phyloP scores from a whole-genome alignment of 2,797 vertebrate genomes.

The Miichthys miiuy region DNA sequence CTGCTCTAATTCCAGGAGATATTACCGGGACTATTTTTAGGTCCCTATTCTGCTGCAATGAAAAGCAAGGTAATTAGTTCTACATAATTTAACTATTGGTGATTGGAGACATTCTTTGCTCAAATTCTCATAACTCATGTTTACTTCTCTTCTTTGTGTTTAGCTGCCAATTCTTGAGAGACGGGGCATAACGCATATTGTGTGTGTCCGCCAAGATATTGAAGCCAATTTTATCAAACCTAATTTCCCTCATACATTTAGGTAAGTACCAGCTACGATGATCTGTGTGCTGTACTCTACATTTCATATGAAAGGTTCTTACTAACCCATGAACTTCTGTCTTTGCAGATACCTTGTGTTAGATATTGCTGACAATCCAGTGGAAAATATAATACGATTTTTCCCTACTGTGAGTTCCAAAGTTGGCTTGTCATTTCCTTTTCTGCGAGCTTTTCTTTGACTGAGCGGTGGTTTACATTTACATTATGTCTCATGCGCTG shows the following conservation, averaged over 20 bases:
- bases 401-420: constrained; percentile 92
- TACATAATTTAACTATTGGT: background rate
- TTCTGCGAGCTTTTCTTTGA: background rate
- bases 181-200: constrained; percentile 96
- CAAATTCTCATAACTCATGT: background rate
- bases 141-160: constrained; percentile 45
- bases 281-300: background rate
- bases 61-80: constrained; percentile 94
- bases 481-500: background rate
- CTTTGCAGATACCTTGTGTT: constrained; percentile 95
- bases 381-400: constrained; percentile 98
- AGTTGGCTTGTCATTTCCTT: background rate
- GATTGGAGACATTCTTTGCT: background rate
- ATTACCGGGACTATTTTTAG: constrained; percentile 97
- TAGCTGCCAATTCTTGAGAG: constrained; percentile 95
- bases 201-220: constrained; percentile 98
- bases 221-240: constrained; percentile 99
- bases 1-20: constrained; percentile 89
- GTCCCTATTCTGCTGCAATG: constrained; percentile 99
- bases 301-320: background rate
- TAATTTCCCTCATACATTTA: constrained; percentile 97
- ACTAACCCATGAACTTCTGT: constrained; percentile 9
- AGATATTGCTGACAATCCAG: constrained; percentile 99
- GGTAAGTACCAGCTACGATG: constrained; percentile 82
- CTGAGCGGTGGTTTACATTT: background rate